phyloP scores from a whole-genome alignment of 1,140 invertebrate genomes.

The Drosophila tristis region DNA sequence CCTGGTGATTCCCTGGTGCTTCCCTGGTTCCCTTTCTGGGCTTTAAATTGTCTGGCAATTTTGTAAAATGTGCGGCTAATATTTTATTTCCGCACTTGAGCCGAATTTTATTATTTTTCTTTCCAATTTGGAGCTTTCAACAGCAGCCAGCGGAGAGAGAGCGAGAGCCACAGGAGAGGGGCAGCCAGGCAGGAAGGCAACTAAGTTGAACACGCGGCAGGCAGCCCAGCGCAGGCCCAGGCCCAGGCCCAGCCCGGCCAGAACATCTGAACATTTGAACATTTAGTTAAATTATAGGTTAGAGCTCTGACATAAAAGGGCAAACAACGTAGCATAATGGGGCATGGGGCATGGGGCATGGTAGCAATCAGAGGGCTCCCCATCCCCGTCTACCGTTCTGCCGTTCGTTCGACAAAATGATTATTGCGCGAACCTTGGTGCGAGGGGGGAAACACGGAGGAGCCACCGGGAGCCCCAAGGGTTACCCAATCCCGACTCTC shows the following conservation, averaged over 20 bases:
- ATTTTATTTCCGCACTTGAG: slow-evolving; percentile 79
- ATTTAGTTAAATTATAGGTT: slow-evolving; percentile 83
- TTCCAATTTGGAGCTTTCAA: slow-evolving; percentile 76
- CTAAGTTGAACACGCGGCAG: slow-evolving; percentile 44
- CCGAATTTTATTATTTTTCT: slow-evolving; percentile 74
- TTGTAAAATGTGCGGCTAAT: slow-evolving; percentile 67
- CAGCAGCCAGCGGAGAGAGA: slow-evolving; percentile 11
- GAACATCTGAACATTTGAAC: slow-evolving; percentile 62
- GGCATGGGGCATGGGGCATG: slow-evolving; percentile 59
- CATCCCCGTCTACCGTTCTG: slow-evolving; percentile 1
- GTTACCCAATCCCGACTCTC: slow-evolving; percentile 16
- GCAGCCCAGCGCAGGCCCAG: background rate
- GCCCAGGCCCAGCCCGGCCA: too few relatives aligned
- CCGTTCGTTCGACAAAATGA: slow-evolving; percentile 69
- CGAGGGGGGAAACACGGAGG: background rate
- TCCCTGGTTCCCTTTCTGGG: background rate
- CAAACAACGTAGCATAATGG: slow-evolving; percentile 80
- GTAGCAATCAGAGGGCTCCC: slow-evolving; percentile 67
- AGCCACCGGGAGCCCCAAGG: slow-evolving; percentile 21
- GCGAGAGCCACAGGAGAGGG: background rate
- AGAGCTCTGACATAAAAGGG: slow-evolving; percentile 78
- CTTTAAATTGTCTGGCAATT: slow-evolving; percentile 58
- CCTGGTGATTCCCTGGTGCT: too few relatives aligned
- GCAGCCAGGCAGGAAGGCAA: background rate
- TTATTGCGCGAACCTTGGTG: slow-evolving; percentile 54